phyloP scores from a whole-genome alignment of 2,113 vertebrate species.

The Aplodontia rufa region DNA sequence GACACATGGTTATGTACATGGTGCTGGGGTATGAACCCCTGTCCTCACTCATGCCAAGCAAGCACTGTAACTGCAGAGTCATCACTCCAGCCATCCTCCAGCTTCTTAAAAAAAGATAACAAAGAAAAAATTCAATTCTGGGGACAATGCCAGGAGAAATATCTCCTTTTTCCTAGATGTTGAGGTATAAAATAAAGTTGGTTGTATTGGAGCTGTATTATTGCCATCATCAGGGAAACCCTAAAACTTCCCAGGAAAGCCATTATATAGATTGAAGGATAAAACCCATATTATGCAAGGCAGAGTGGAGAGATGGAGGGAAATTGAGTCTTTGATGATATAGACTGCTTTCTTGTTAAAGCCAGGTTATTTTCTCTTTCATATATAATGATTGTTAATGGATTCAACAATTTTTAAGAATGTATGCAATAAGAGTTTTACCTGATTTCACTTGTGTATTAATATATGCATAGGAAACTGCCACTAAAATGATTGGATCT shows the following conservation, averaged over 20 bases:
- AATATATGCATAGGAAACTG: not conserved
- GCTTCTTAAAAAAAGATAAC: not conserved
- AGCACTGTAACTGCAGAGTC: too few species aligned
- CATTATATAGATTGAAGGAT: not conserved
- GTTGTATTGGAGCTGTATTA: not conserved
- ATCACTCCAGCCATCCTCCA: too few species aligned
- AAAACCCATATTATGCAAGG: not conserved
- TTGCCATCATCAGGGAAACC: not conserved
- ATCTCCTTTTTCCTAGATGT: not conserved
- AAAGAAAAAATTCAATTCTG: not conserved
- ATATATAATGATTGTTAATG: not conserved
- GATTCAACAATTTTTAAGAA: not conserved
- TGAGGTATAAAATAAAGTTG: not conserved
- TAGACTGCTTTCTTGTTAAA: not conserved
- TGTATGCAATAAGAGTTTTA: not conserved
- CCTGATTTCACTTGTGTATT: not conserved
- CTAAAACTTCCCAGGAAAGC: not conserved
- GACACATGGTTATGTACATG: too few species aligned
- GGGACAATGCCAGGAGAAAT: not conserved
- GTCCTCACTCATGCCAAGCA: too few species aligned
- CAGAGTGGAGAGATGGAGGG: not conserved
- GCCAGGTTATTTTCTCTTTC: slow-evolving; percentile 3
- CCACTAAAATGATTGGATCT: not conserved
- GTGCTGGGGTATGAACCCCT: too few species aligned
- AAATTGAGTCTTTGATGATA: not conserved